Conservation (phyloP, 2,797 vertebrate genomes). For the Mergus octosetaceus region DNA sequence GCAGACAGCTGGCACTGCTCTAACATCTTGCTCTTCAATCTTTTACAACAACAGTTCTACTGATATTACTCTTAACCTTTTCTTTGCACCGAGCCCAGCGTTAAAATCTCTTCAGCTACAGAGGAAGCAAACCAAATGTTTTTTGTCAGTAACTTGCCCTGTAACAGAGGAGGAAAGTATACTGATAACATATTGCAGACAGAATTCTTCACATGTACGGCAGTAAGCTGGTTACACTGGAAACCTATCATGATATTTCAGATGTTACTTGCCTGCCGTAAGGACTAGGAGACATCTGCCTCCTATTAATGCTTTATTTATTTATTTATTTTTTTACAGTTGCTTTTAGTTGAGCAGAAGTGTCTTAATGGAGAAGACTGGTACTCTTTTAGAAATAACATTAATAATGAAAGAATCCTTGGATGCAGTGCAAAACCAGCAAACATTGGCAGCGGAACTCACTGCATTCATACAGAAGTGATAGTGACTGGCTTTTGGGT, state of each 20-base stretch:
- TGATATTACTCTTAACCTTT: constrained; percentile 32
- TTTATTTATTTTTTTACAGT: constrained; percentile 19
- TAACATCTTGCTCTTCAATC: constrained; percentile 57
- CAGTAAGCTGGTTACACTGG: neutral
- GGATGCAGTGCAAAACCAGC: constrained; percentile 48
- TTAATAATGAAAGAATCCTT: constrained; percentile 62
- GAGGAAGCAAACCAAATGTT: neutral
- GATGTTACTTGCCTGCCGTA: constrained; percentile 30
- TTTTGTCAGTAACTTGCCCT: constrained; percentile 14
- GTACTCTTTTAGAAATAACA: constrained; percentile 44
- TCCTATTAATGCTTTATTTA: constrained; percentile 53
- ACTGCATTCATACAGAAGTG: constrained; percentile 10
- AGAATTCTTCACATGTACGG: neutral
- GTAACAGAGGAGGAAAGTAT: neutral
- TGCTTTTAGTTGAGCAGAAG: constrained; percentile 54
- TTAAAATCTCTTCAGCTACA: neutral
- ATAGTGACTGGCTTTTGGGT: neutral
- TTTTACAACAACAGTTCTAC: constrained; percentile 59
- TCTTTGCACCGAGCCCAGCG: neutral
- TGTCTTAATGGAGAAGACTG: constrained; percentile 47
- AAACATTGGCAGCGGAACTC: constrained; percentile 42
- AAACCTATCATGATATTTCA: constrained; percentile 38
- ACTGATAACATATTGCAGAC: constrained; percentile 12
- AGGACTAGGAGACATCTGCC: constrained; percentile 50
- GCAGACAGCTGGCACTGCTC: constrained; percentile 74